Evolutionary conservation across 2,888 invertebrate species (phyloP).

Genomic region (Mesochorus sp.): DNA sequence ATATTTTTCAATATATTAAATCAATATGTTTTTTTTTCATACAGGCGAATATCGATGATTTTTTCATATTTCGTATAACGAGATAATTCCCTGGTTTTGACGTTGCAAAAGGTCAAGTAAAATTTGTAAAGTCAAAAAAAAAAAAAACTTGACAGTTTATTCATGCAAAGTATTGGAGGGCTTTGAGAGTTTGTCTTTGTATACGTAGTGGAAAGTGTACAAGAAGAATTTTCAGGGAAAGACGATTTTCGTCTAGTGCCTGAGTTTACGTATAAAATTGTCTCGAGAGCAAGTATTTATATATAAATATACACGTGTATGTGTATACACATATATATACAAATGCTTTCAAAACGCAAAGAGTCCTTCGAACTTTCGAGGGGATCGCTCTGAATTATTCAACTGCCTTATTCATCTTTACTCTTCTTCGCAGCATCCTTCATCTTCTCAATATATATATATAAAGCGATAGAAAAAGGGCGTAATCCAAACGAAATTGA

Average conservation of each 20-base stretch:
- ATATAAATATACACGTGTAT: too few relatives aligned
- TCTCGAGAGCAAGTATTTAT: too few relatives aligned
- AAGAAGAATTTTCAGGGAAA: constrained; percentile 55
- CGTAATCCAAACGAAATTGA: background rate
- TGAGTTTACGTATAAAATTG: background rate
- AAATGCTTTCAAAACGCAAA: background rate
- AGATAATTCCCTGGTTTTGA: too few relatives aligned
- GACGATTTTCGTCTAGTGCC: constrained; percentile 47
- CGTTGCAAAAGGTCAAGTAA: too few relatives aligned
- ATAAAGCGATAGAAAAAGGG: background rate
- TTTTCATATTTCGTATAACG: too few relatives aligned
- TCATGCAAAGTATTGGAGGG: constrained; percentile 26
- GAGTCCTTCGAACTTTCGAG: constrained; percentile 46
- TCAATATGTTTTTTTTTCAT: too few relatives aligned
- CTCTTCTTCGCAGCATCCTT: constrained; percentile 2
- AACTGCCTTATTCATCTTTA: constrained; percentile 45
- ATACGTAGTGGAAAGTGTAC: constrained; percentile 41
- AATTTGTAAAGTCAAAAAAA: background rate
- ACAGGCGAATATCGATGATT: too few relatives aligned
- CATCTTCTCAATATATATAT: background rate
- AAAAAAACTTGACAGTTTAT: constrained; percentile 5
- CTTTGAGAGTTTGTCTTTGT: constrained; percentile 6
- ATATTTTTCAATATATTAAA: too few relatives aligned
- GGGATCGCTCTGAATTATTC: constrained; percentile 60
- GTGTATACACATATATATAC: background rate